phyloP scores from a whole-genome alignment of 1,140 invertebrate genomes.

The Meloidogyne exigua region DNA sequence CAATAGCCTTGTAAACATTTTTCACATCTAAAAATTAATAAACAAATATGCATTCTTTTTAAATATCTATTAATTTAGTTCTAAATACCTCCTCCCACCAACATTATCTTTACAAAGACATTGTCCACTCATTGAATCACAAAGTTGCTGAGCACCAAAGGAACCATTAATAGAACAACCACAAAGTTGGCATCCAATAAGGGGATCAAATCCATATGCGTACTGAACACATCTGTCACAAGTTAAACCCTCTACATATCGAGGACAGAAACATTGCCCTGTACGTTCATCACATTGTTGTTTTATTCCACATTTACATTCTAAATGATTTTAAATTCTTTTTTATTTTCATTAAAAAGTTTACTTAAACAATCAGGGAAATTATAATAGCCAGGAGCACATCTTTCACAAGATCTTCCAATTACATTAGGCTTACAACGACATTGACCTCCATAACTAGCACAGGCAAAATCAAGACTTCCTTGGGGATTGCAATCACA shows the following conservation, averaged over 20 bases:
- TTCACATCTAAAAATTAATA: slow-evolving; percentile 11
- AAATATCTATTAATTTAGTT: no score
- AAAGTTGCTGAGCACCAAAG: slow-evolving; percentile 75
- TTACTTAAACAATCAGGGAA: slow-evolving; percentile 80
- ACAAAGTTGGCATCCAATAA: slow-evolving; percentile 88
- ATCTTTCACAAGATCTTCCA: slow-evolving; percentile 82
- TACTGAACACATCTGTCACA: slow-evolving; percentile 83
- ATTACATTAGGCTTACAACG: slow-evolving; percentile 88
- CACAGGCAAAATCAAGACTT: slow-evolving; percentile 36
- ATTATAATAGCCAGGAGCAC: slow-evolving; percentile 85
- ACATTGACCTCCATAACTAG: slow-evolving; percentile 82
- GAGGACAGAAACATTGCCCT: slow-evolving; percentile 71
- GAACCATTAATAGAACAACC: slow-evolving; percentile 83
- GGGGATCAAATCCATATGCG: slow-evolving; percentile 89
- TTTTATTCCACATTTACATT: slow-evolving; percentile 61
- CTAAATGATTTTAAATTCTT: slow-evolving; percentile 42
- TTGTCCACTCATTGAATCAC: slow-evolving; percentile 79
- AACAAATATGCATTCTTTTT: no score
- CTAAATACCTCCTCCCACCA: slow-evolving; percentile 76
- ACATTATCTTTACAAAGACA: slow-evolving; percentile 85
- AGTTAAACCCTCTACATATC: slow-evolving; percentile 70
- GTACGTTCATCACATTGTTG: slow-evolving; percentile 63
- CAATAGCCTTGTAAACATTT: slow-evolving; percentile 78
- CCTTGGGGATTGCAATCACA: slow-evolving; percentile 85
- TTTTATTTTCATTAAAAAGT: slow-evolving; percentile 22